Percentiles rank a stretch among this genome's conserved stretches.
Conservation (phyloP, 2,888 invertebrate species). For the Melanophora roralis region DNA sequence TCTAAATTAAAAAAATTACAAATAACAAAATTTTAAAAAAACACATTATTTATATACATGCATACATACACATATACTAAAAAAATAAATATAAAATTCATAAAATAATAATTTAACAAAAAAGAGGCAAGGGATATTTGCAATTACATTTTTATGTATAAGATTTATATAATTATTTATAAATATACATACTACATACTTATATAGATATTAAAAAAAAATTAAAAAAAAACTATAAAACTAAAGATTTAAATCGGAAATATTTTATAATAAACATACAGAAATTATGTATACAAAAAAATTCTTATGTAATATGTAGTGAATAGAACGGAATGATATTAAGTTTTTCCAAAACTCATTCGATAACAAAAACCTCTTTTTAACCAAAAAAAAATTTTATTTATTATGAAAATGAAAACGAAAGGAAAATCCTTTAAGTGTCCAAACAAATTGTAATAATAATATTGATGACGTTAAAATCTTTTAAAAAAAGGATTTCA, state of each 20-base stretch:
- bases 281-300: constrained; percentile 26
- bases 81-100: constrained; percentile 30
- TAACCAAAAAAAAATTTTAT: neutral
- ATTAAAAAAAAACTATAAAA: constrained; percentile 23
- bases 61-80: constrained; percentile 6
- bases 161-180: constrained; percentile 59
- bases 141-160: constrained; percentile 62
- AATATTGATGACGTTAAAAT: too few relatives aligned
- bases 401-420: too few relatives aligned
- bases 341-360: neutral
- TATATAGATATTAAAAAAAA: constrained; percentile 48
- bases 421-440: constrained; percentile 8
- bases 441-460: constrained; percentile 8
- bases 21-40: constrained; percentile 10
- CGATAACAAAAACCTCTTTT: neutral
- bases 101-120: constrained; percentile 44
- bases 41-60: constrained; percentile 38
- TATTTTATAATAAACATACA: constrained; percentile 49
- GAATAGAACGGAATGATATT: neutral
- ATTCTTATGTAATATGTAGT: constrained; percentile 16
- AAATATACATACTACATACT: constrained; percentile 42
- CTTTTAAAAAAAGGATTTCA: too few relatives aligned
- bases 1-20: constrained; percentile 9
- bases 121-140: constrained; percentile 62
- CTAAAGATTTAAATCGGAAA: constrained; percentile 48